phyloP scores from a whole-genome alignment of 2,888 invertebrate species.

The Nemapogon koenigi region DNA sequence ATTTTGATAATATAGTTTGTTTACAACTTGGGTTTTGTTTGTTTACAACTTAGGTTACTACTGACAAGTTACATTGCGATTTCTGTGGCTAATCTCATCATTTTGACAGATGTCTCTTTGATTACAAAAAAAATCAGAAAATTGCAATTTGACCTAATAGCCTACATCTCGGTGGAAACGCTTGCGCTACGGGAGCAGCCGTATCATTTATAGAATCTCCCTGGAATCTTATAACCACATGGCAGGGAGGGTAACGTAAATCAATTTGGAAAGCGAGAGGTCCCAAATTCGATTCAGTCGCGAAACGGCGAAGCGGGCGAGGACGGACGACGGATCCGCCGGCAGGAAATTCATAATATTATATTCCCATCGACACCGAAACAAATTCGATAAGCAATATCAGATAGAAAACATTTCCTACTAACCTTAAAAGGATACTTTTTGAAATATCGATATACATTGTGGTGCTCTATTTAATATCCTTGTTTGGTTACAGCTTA shows the following conservation, averaged over 20 bases:
- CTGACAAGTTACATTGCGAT: too few species aligned
- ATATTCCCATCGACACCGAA: slow-evolving; percentile 9
- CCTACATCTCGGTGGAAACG: too few species aligned
- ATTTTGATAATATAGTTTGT: too few species aligned
- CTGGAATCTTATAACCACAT: slow-evolving; percentile 10
- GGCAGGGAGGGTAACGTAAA: slow-evolving; percentile 26
- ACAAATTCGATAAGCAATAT: slow-evolving; percentile 8
- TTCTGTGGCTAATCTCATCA: too few species aligned
- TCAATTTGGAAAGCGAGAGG: slow-evolving; percentile 51
- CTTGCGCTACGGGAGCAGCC: slow-evolving; percentile 3
- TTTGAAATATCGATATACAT: slow-evolving; percentile 1
- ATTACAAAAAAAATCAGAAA: too few species aligned
- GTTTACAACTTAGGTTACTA: too few species aligned
- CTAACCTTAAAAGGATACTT: slow-evolving; percentile 3
- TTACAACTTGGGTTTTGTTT: too few species aligned
- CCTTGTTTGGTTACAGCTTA: neutral
- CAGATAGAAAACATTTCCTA: slow-evolving; percentile 7
- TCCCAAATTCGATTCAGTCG: slow-evolving; percentile 51
- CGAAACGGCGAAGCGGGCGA: slow-evolving; percentile 9
- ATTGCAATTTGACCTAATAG: too few species aligned
- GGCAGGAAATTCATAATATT: slow-evolving; percentile 5
- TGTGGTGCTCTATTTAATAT: neutral
- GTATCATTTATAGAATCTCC: slow-evolving; percentile 6
- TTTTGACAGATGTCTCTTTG: too few species aligned
- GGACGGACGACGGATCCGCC: slow-evolving; percentile 1